These are phyloP conservation scores for Menidia menidia DNA, from an alignment of 2,797 vertebrate genomes.

Conservation along the genomic window DNA sequence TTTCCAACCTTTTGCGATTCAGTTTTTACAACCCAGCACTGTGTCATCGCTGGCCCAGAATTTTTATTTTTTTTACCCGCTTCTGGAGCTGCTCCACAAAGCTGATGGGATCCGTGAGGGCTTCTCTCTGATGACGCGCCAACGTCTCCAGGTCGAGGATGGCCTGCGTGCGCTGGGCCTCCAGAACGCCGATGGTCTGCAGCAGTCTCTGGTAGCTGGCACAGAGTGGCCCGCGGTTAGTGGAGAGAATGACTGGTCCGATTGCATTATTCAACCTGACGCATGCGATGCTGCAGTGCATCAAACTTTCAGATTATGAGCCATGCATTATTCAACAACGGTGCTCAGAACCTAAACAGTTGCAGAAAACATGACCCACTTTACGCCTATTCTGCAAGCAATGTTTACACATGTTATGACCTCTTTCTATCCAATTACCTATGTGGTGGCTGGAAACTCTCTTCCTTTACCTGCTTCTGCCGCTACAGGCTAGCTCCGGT, in stretches of 20 bases:
- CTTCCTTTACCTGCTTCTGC: constrained; percentile 1
- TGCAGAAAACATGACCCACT: constrained; percentile 19
- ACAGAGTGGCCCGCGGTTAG: constrained; percentile 46
- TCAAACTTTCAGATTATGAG: constrained; percentile 56
- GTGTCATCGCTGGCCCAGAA: neutral
- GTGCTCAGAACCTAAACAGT: constrained; percentile 32
- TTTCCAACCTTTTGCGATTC: neutral
- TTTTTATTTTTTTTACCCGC: constrained; percentile 83
- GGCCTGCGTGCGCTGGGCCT: constrained; percentile 97
- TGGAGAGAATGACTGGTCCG: constrained; percentile 21
- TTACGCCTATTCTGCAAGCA: constrained; percentile 27
- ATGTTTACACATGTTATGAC: neutral
- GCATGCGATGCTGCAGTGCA: constrained; percentile 60
- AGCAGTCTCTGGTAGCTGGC: constrained; percentile 98
- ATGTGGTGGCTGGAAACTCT: neutral
- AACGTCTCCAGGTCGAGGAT: constrained; percentile 95
- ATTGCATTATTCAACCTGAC: constrained; percentile 70
- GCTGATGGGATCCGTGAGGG: constrained; percentile 90
- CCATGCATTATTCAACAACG: constrained; percentile 61
- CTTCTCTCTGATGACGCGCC: constrained; percentile 92
- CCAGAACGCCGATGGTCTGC: constrained; percentile 97
- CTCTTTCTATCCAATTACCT: constrained; percentile 6
- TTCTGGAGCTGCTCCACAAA: constrained; percentile 99
- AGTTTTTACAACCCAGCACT: neutral
- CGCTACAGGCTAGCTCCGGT: neutral